phyloP scores from a whole-genome alignment of 30 jellyfish, hydroid and myxozoan genomes.

The Nemopilema nomurai region DNA sequence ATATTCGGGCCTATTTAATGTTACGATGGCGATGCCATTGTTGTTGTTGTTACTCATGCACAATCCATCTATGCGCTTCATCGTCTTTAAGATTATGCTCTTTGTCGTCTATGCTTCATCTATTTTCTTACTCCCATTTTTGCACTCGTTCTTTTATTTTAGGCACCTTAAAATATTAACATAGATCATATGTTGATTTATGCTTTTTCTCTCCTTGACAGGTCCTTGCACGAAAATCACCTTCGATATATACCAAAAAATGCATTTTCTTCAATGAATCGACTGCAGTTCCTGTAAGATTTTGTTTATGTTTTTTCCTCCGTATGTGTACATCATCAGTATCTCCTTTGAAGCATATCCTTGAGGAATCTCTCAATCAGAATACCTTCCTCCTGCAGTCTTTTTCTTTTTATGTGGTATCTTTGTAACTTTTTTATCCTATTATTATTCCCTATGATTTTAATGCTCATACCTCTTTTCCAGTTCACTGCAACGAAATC shows the following conservation, averaged over 20 bases:
- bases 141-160: neutral
- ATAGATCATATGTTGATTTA: neutral
- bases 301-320: neutral
- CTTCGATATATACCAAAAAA: conserved; percentile 68
- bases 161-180: neutral
- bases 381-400: too few relatives aligned
- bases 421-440: conserved; percentile 2
- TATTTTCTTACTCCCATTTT: too few relatives aligned
- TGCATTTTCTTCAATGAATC: conserved; percentile 60
- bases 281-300: conserved; percentile 71
- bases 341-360: too few relatives aligned
- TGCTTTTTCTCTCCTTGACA: conserved; percentile 2
- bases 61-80: too few relatives aligned
- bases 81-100: too few relatives aligned
- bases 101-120: too few relatives aligned
- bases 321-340: too few relatives aligned
- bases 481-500: conserved; percentile 79
- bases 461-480: neutral
- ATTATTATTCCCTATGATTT: neutral
- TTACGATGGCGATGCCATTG: too few relatives aligned
- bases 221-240: conserved; percentile 84
- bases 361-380: too few relatives aligned
- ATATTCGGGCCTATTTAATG: too few relatives aligned
- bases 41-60: too few relatives aligned
- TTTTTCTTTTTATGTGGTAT: too few relatives aligned